A percentile compares a stretch with the other conserved stretches of the same genome.
Conservation (phyloP, 2,888 invertebrate genomes). For the Euplagia quadripunctaria region DNA sequence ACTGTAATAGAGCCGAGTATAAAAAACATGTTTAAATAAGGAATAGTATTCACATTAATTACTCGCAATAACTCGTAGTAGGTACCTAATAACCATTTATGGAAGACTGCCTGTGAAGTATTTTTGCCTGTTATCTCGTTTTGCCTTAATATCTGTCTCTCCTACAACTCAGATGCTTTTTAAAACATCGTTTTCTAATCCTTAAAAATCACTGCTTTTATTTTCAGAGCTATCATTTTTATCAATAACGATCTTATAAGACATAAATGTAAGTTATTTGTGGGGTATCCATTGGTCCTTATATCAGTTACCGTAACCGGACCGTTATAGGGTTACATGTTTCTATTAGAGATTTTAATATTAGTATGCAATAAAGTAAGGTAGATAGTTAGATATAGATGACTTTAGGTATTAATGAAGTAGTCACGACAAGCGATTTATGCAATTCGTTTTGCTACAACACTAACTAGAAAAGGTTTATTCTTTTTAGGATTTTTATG, state of each 20-base stretch:
- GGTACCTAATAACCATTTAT: too few relatives aligned
- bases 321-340: background rate
- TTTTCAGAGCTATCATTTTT: background rate
- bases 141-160: background rate
- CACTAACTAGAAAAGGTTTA: background rate
- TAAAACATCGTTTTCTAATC: conserved; percentile 1
- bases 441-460: background rate
- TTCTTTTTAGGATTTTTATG: conserved; percentile 9
- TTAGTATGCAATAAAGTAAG: background rate
- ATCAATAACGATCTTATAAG: background rate
- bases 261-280: background rate
- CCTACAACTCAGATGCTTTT: background rate
- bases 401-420: conserved; percentile 2
- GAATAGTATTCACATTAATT: background rate
- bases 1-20: background rate
- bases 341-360: background rate
- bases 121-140: background rate
- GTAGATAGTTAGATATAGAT: conserved; percentile 8
- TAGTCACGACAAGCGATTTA: conserved; percentile 9
- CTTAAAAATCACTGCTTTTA: background rate
- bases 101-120: too few relatives aligned
- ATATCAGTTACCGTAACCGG: background rate
- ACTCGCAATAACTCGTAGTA: background rate
- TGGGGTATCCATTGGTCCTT: background rate
- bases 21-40: background rate